Evolutionary conservation across 2,797 vertebrate species (phyloP).

Genomic region (Hydrophis major): DNA sequence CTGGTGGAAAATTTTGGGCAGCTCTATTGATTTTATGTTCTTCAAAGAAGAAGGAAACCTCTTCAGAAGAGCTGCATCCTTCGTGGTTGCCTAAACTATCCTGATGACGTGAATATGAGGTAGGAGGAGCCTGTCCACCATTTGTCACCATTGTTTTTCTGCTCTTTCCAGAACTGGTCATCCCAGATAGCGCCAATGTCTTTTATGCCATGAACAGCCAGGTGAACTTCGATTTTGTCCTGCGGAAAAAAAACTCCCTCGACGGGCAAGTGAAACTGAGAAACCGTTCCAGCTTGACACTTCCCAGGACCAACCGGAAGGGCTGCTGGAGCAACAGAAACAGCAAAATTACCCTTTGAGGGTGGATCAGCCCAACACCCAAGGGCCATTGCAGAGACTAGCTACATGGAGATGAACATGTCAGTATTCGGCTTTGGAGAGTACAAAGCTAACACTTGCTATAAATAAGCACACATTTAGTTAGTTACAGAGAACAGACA

Average conservation of each 20-base stretch:
- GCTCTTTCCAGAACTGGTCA: slow-evolving; percentile 80
- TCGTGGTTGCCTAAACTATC: not conserved
- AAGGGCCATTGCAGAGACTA: not conserved
- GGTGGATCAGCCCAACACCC: not conserved
- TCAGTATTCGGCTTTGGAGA: slow-evolving; percentile 28
- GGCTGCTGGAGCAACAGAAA: slow-evolving; percentile 80
- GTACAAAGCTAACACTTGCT: slow-evolving; percentile 10
- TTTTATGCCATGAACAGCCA: slow-evolving; percentile 96
- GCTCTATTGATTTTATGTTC: not conserved
- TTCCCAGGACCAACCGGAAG: slow-evolving; percentile 78
- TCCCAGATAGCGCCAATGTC: slow-evolving; percentile 89
- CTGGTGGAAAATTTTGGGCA: not conserved
- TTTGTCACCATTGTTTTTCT: not conserved
- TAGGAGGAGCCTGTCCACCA: rapidly evolving
- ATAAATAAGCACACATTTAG: not conserved
- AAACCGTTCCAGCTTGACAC: slow-evolving; percentile 77
- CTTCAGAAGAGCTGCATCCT: not conserved
- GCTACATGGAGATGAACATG: not conserved
- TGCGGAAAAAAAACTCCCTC: slow-evolving; percentile 76
- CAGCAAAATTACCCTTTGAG: slow-evolving; percentile 86
- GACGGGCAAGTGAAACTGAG: slow-evolving; percentile 74
- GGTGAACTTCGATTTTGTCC: slow-evolving; percentile 88
- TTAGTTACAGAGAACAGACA: slow-evolving; percentile 11
- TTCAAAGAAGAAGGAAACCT: not conserved
- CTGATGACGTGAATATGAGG: not conserved